Percentiles rank a stretch among this genome's conserved stretches.
Evolutionary conservation across 2,113 vertebrate genomes (phyloP).

Genomic region (Poeciliopsis retropinna): DNA sequence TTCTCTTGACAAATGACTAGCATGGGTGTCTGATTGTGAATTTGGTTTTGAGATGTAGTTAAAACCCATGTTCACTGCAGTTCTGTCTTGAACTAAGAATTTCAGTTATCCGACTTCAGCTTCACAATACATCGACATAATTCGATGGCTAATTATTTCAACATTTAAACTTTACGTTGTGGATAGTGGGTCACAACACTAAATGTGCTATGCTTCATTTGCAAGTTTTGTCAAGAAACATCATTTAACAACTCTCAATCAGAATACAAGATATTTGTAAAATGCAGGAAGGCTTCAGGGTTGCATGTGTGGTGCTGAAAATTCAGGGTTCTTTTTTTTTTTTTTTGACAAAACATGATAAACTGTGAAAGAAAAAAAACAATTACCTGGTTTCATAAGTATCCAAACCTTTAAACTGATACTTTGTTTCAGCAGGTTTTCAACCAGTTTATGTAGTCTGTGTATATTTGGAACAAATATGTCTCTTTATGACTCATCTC

Average conservation of each 20-base stretch:
- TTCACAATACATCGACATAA: background rate
- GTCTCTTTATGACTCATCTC: too few relatives aligned
- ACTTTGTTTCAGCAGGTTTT: too few relatives aligned
- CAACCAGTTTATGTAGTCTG: too few relatives aligned
- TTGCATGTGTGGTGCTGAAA: too few relatives aligned
- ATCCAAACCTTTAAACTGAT: too few relatives aligned
- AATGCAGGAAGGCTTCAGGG: too few relatives aligned
- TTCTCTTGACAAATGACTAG: background rate
- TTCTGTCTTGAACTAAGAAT: background rate
- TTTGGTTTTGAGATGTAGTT: background rate
- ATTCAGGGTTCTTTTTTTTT: too few relatives aligned
- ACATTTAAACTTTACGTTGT: background rate
- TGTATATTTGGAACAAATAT: too few relatives aligned
- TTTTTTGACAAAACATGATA: too few relatives aligned
- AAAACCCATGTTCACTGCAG: background rate
- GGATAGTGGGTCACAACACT: background rate
- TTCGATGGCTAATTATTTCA: background rate
- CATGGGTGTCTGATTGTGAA: background rate
- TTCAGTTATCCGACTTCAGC: background rate
- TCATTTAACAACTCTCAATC: background rate
- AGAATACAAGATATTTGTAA: background rate
- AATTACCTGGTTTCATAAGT: too few relatives aligned
- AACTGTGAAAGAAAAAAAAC: too few relatives aligned
- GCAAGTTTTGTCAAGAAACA: background rate
- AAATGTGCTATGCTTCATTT: background rate